Evolutionary conservation across 2,797 vertebrate genomes (phyloP).

Genomic region (Hyperoplus immaculatus): DNA sequence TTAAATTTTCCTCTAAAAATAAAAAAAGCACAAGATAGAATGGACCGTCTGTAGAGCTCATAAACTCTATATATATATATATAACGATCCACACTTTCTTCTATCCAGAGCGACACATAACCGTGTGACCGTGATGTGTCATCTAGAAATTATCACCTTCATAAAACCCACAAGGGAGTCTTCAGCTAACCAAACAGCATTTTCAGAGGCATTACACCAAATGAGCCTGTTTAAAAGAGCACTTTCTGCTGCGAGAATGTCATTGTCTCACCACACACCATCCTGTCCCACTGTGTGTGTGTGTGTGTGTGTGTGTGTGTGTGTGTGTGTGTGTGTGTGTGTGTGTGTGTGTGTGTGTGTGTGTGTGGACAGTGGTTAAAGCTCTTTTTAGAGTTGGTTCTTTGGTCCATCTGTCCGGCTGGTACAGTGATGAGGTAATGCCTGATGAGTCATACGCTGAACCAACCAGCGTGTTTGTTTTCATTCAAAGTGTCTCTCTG

Average conservation of each 20-base stretch:
- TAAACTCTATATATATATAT: background rate
- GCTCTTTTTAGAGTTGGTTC: slow-evolving; percentile 60
- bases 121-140: slow-evolving; percentile 22
- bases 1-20: background rate
- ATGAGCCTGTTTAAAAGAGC: slow-evolving; percentile 53
- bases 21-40: background rate
- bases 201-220: slow-evolving; percentile 55
- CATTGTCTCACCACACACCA: slow-evolving; percentile 55
- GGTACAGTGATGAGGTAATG: slow-evolving; percentile 54
- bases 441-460: slow-evolving; percentile 58
- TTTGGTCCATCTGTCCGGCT: slow-evolving; percentile 67
- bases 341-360: slow-evolving; percentile 6
- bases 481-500: slow-evolving; percentile 16
- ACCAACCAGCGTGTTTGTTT: slow-evolving; percentile 37
- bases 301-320: background rate
- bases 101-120: background rate
- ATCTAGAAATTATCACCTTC: slow-evolving; percentile 57
- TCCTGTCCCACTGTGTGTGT: slow-evolving; percentile 26
- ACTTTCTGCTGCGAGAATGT: slow-evolving; percentile 47
- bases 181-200: slow-evolving; percentile 40
- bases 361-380: slow-evolving; percentile 49
- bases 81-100: background rate
- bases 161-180: slow-evolving; percentile 45
- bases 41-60: background rate
- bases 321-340: slow-evolving; percentile 1